These are phyloP conservation scores for Coenonympha glycerion DNA, from an alignment of 2,888 invertebrate genomes.

Conservation along the genomic window DNA sequence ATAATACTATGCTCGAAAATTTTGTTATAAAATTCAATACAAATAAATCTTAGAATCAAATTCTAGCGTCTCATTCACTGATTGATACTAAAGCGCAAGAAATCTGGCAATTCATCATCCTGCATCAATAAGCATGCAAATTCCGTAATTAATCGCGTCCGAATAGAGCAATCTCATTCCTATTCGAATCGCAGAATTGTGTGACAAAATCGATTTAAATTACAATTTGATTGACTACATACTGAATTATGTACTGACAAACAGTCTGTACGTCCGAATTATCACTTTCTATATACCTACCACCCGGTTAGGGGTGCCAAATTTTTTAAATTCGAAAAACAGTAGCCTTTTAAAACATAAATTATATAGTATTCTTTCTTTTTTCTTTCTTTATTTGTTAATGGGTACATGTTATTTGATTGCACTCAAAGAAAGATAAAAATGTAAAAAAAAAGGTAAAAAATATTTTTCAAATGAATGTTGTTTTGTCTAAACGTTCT, in stretches of 20 bases:
- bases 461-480: too few relatives aligned
- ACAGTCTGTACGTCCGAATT: conserved; percentile 19
- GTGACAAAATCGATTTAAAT: conserved; percentile 21
- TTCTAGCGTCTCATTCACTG: conserved; percentile 17
- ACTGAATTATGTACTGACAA: conserved; percentile 19
- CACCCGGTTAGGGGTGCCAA: too few relatives aligned
- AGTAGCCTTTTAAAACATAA: too few relatives aligned
- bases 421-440: too few relatives aligned
- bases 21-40: conserved; percentile 1
- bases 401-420: too few relatives aligned
- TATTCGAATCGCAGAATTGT: conserved; percentile 13
- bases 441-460: too few relatives aligned
- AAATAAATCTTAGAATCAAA: conserved; percentile 16
- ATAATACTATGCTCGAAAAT: background rate
- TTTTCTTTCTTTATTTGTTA: too few relatives aligned
- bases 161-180: conserved; percentile 17
- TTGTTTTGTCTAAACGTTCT: too few relatives aligned
- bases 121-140: conserved; percentile 28
- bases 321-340: too few relatives aligned
- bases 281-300: conserved; percentile 60
- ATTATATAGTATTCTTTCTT: too few relatives aligned
- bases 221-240: conserved; percentile 11
- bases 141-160: conserved; percentile 27
- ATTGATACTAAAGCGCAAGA: conserved; percentile 22
- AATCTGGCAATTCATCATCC: conserved; percentile 28